phyloP scores from a whole-genome alignment of 64 coral and sea anemone species.

The Actinia equina region DNA sequence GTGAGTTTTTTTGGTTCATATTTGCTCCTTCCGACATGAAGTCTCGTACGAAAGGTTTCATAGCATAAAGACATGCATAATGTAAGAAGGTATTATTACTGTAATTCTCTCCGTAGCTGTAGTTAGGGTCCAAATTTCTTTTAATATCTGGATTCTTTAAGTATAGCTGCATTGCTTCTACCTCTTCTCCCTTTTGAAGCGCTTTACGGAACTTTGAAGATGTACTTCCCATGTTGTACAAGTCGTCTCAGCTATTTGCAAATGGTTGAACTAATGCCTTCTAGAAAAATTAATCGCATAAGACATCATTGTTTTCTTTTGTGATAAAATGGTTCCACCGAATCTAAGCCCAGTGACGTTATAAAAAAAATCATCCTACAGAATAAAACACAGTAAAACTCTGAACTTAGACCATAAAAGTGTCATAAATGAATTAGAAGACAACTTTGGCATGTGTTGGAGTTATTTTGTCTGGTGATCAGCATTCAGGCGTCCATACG shows the following conservation, averaged over 20 bases:
- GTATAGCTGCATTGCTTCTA: conserved; percentile 94
- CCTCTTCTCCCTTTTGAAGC: conserved; percentile 94
- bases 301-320: background rate
- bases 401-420: background rate
- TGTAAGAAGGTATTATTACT: conserved; percentile 78
- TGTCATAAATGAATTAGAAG: background rate
- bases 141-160: conserved; percentile 89
- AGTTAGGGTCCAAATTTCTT: conserved; percentile 77
- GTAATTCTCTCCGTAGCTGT: conserved; percentile 75
- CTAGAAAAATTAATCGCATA: background rate
- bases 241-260: background rate
- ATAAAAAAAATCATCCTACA: background rate
- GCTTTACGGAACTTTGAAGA: conserved; percentile 95
- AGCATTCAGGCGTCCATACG: background rate
- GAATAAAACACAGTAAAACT: background rate
- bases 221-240: conserved; percentile 65
- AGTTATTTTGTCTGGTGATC: background rate
- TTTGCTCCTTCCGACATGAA: conserved; percentile 83
- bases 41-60: conserved; percentile 85
- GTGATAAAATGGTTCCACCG: background rate
- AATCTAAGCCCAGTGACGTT: background rate
- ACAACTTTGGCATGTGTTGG: background rate
- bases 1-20: conserved; percentile 46
- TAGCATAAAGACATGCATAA: conserved; percentile 72
- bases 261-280: background rate